Evolutionary conservation across 2,888 invertebrate genomes (phyloP).

Genomic region (Tetranychus truncatus): DNA sequence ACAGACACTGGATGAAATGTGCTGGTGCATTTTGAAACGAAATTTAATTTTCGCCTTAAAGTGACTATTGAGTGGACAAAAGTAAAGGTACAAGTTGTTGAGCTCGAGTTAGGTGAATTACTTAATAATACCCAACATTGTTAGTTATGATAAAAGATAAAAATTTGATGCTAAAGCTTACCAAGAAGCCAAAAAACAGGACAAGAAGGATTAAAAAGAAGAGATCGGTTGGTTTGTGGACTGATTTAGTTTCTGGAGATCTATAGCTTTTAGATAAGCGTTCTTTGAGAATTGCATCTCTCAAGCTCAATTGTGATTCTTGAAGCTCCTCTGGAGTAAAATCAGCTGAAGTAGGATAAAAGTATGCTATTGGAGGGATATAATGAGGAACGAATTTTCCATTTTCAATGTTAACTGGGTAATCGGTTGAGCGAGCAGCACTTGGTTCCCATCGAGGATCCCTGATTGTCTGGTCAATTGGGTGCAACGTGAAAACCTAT

Average conservation of each 20-base stretch:
- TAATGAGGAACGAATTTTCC: background rate
- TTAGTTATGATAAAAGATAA: background rate
- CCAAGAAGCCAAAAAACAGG: constrained; percentile 5
- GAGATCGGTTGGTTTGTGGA: background rate
- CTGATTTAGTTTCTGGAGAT: background rate
- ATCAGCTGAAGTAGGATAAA: background rate
- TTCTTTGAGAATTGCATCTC: background rate
- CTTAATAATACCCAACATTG: background rate
- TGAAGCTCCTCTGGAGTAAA: background rate
- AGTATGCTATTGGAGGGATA: background rate
- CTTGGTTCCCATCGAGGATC: background rate
- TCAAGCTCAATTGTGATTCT: background rate
- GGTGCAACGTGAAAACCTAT: constrained; percentile 2
- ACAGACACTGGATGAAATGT: background rate
- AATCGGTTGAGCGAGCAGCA: background rate
- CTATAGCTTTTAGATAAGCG: background rate
- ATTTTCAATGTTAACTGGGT: background rate
- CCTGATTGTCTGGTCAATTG: background rate
- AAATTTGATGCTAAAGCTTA: background rate
- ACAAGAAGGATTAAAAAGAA: background rate
- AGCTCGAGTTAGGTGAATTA: background rate
- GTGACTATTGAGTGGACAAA: background rate
- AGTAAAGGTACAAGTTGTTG: too few species aligned
- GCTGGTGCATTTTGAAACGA: background rate
- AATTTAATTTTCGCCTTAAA: background rate